Conservation (phyloP, 2,888 invertebrate genomes). For the Coleophora flavipennella region DNA sequence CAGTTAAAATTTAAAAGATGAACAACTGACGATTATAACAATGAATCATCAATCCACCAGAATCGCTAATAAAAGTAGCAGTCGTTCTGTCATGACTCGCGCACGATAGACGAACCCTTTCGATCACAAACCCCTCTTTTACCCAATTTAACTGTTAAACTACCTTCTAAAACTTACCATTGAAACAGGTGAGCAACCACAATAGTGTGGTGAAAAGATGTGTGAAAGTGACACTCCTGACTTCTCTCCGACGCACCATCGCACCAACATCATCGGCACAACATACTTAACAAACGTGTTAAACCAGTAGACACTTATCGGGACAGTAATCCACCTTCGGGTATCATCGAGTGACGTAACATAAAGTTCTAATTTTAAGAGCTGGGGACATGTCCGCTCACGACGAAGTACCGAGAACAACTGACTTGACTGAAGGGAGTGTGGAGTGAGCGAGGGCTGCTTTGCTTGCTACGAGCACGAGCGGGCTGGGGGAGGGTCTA, state of each 20-base stretch:
- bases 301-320: conserved; percentile 33
- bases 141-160: conserved; percentile 34
- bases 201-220: conserved; percentile 46
- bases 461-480: no score
- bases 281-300: conserved; percentile 39
- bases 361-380: conserved; percentile 31
- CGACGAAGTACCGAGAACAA: conserved; percentile 37
- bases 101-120: conserved; percentile 36
- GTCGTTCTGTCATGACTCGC: conserved; percentile 31
- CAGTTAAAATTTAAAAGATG: no score
- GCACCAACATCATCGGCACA: conserved; percentile 52
- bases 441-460: conserved; percentile 19
- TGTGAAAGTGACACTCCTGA: conserved; percentile 43
- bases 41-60: no score
- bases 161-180: conserved; percentile 55
- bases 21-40: no score
- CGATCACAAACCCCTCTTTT: conserved; percentile 28
- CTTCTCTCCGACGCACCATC: conserved; percentile 54
- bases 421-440: no score
- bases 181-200: conserved; percentile 57
- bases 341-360: conserved; percentile 57
- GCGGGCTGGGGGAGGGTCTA: conserved; percentile 44
- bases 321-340: conserved; percentile 38
- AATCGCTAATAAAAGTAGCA: conserved; percentile 9
- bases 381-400: conserved; percentile 31